Base-by-base conservation (phyloP, 2,113 vertebrate genomes). In the Dissostichus mawsoni region DNA sequence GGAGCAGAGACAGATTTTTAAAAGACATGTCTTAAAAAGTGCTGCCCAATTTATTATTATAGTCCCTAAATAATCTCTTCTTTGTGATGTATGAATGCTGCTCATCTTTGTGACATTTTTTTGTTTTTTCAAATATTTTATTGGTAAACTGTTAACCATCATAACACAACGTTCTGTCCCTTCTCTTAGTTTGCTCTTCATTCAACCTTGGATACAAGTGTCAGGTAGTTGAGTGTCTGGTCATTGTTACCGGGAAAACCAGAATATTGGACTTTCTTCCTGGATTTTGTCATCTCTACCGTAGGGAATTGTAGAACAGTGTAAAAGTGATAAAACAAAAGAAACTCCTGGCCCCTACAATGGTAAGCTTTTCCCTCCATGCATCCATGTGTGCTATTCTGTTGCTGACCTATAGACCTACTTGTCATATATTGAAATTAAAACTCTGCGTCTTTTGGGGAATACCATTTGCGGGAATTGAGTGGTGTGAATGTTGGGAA, bases 381-480 rank as follows among this genome's bases (percentile, higher is more conserved):
- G 16, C 20, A 44, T 18, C 50, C 67, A 62, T 4, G 25, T 1
- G 11, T 11, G 57, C 14, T 68, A 2, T 48, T 41, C 53, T 59
- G 8, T 4, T 23, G 29, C 4, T 23, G 29, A 81, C 33, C 50
- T 48, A 52, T 69, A 71, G 29, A 47, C 48, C 52, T 80, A 33
- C 33, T 9, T 20, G 16, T 29, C 7, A 66, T 16, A 13, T 13
- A 29, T 29, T 47, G 53, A 18, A 48, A 17, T 9, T 16, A 45
- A 52, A 59, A 23, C 1, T 33, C 10, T 4, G 52, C 57, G 11
- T 72, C 45, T 53, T 11, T 68, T 14, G 50, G 44, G 61, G 18
- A 87, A 8, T 59, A 62, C 61, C 25, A 13, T 58, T 70, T 29
- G 53, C 47, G 50, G 3, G 69, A 13, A n/a, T 16, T 45, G 29